Evolutionary conservation across 2,888 invertebrate genomes (phyloP).

Genomic region (Ichneumon xanthorius): DNA sequence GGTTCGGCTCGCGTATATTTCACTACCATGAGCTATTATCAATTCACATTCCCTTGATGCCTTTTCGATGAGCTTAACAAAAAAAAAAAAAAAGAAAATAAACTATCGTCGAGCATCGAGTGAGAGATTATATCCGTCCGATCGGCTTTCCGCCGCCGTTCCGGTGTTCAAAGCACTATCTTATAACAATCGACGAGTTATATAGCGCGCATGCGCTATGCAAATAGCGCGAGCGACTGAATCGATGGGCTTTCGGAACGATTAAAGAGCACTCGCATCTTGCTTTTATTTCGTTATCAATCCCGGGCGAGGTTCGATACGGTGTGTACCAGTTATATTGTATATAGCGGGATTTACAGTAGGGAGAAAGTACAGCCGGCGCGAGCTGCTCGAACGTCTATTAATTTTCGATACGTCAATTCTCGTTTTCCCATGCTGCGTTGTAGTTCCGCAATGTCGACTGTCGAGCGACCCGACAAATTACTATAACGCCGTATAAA

Average conservation of each 20-base stretch:
- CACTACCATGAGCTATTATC: neutral
- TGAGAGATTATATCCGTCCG: conserved; percentile 21
- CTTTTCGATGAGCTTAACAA: neutral
- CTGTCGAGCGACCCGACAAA: conserved; percentile 14
- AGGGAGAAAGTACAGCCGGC: conserved; percentile 50
- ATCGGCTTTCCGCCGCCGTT: conserved; percentile 21
- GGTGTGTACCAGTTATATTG: neutral
- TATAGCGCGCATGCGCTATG: neutral
- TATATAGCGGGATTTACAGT: neutral
- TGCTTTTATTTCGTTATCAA: conserved; percentile 59
- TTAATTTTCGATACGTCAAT: conserved; percentile 66
- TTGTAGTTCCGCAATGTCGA: conserved; percentile 23
- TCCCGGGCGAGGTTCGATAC: conserved; percentile 16
- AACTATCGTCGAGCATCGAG: neutral
- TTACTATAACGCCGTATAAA: conserved; percentile 51
- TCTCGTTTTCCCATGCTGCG: conserved; percentile 38
- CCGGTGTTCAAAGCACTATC: conserved; percentile 9
- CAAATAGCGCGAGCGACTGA: conserved; percentile 15
- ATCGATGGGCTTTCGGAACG: conserved; percentile 22
- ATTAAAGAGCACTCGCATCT: conserved; percentile 53
- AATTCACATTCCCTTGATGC: neutral
- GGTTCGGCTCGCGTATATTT: neutral
- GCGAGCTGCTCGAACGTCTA: conserved; percentile 51
- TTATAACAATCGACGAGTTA: conserved; percentile 21
- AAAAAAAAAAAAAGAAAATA: neutral